Evolutionary conservation across 2,113 vertebrate species (phyloP).

Genomic region (Steatornis caripensis): DNA sequence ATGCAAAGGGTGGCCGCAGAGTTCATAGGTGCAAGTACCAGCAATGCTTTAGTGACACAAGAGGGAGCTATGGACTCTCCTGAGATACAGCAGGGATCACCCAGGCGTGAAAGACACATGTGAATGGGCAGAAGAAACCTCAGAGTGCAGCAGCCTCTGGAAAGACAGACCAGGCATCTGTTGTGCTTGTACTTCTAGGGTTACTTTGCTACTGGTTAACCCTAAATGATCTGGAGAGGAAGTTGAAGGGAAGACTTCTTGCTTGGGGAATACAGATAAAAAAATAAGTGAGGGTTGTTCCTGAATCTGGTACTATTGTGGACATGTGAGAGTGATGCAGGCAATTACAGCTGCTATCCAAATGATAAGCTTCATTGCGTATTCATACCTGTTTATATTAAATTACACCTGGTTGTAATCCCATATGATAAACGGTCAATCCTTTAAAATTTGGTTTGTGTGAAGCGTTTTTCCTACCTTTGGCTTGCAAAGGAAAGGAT

Average conservation of each 20-base stretch:
- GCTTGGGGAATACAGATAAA: background rate
- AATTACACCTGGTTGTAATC: background rate
- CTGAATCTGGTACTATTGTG: background rate
- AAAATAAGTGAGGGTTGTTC: background rate
- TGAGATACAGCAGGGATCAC: background rate
- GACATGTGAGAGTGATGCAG: background rate
- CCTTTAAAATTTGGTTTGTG: background rate
- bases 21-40: background rate
- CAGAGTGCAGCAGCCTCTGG: background rate
- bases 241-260: background rate
- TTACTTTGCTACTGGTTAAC: background rate
- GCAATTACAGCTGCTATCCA: background rate
- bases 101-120: background rate
- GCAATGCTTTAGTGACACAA: background rate
- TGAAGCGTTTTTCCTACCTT: background rate
- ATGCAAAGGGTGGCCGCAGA: background rate
- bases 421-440: background rate
- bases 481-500: background rate
- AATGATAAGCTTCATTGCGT: background rate
- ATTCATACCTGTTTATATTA: background rate
- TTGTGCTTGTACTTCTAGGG: background rate
- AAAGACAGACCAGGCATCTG: background rate
- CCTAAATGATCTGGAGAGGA: background rate
- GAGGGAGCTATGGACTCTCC: constrained; percentile 32
- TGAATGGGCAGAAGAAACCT: background rate